These are phyloP conservation scores for Heteronetta atricapilla DNA, from an alignment of 2,113 vertebrate genomes.

Conservation along the genomic window DNA sequence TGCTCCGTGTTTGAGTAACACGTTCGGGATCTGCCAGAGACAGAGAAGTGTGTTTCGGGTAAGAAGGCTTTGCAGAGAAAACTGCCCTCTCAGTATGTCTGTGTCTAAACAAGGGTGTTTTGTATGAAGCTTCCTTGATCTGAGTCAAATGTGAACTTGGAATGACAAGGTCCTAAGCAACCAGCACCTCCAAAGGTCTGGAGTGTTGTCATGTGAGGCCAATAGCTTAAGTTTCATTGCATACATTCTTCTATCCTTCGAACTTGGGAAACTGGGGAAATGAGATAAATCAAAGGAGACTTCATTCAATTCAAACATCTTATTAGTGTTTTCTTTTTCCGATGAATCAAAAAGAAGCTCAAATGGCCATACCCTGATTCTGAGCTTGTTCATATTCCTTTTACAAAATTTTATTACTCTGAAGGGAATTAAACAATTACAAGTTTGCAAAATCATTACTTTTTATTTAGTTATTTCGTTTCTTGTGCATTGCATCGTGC, in stretches of 20 bases:
- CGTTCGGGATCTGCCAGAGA: background rate
- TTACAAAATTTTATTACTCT: background rate
- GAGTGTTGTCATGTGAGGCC: background rate
- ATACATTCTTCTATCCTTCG: background rate
- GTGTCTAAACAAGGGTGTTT: background rate
- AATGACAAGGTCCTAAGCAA: background rate
- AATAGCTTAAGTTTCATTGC: background rate
- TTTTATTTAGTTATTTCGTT: conserved; percentile 31
- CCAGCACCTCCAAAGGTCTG: background rate
- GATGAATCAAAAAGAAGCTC: background rate
- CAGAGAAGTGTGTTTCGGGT: background rate
- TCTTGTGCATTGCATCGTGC: background rate
- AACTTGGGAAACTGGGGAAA: background rate
- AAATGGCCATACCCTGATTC: background rate
- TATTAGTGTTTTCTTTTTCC: background rate
- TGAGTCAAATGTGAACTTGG: background rate
- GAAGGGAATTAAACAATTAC: conserved; percentile 14
- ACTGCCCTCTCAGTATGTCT: background rate
- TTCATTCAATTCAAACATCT: background rate
- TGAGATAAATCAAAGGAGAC: background rate
- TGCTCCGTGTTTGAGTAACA: background rate
- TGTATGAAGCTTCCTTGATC: background rate
- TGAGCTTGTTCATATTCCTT: background rate
- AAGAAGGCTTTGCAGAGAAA: background rate
- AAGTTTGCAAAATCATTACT: conserved; percentile 7